Evolutionary conservation across 2,113 vertebrate species (phyloP).

Genomic region (Calcarius ornatus): DNA sequence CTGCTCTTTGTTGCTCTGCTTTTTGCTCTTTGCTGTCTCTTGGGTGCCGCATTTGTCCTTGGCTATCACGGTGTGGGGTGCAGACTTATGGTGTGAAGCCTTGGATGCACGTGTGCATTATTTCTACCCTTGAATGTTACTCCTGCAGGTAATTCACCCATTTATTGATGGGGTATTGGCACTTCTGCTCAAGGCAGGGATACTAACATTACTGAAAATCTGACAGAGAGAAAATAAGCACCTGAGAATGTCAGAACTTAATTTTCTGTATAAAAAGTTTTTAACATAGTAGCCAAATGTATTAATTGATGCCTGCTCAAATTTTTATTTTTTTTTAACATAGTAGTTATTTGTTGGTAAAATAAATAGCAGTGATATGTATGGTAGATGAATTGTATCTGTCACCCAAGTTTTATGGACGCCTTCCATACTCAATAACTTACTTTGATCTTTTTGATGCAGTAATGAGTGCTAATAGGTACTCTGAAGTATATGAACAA

Average conservation of each 20-base stretch:
- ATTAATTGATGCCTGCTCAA: not conserved
- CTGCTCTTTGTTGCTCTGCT: constrained; percentile 76
- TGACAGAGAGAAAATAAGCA: not conserved
- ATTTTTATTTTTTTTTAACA: not conserved
- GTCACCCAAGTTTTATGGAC: not conserved
- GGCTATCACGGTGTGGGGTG: constrained; percentile 79
- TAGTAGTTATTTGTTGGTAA: not conserved
- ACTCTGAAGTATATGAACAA: not conserved
- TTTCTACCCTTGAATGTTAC: constrained; percentile 79
- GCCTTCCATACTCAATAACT: not conserved
- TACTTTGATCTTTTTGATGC: not conserved
- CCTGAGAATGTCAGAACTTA: not conserved
- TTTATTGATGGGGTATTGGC: constrained; percentile 69
- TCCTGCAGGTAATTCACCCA: constrained; percentile 77
- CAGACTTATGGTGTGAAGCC: constrained; percentile 74
- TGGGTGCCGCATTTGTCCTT: constrained; percentile 78
- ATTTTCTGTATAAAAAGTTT: not conserved
- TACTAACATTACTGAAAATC: not conserved
- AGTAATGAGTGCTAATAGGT: not conserved
- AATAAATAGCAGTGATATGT: not conserved
- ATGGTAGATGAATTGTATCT: not conserved
- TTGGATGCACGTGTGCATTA: constrained; percentile 74
- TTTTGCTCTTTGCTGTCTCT: constrained; percentile 79
- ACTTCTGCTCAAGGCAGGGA: constrained; percentile 19
- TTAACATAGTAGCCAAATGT: not conserved